phyloP scores from a whole-genome alignment of 1,140 invertebrate species.

The Lepidostoma basale region DNA sequence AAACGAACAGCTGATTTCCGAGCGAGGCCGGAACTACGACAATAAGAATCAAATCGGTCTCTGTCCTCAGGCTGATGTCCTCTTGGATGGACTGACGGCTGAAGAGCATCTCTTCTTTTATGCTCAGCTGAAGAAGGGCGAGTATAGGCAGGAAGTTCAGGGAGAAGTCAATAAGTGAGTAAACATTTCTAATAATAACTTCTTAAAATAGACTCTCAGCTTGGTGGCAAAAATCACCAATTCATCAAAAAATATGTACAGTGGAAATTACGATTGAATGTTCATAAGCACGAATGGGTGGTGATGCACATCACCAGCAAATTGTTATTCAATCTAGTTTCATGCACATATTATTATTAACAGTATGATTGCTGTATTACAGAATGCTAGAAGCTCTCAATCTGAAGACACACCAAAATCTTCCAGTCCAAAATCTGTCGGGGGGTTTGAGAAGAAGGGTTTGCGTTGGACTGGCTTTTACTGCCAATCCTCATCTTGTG shows the following conservation, averaged over 20 bases:
- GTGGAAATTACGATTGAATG: too few species aligned
- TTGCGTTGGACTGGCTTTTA: constrained; percentile 72
- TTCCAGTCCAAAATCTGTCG: constrained; percentile 64
- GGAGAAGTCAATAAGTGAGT: constrained; percentile 59
- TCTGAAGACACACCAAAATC: constrained; percentile 61
- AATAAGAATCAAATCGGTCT: constrained; percentile 68
- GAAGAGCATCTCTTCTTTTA: constrained; percentile 82
- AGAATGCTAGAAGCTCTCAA: constrained; percentile 65
- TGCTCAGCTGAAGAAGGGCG: constrained; percentile 71
- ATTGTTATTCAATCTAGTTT: too few species aligned
- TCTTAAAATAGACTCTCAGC: too few species aligned
- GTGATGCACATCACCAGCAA: too few species aligned
- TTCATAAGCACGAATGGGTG: too few species aligned
- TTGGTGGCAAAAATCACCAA: too few species aligned
- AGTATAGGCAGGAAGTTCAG: constrained; percentile 50
- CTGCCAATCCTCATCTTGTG: constrained; percentile 72
- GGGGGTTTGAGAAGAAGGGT: constrained; percentile 68
- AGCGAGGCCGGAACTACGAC: neutral
- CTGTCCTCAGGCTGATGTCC: constrained; percentile 84
- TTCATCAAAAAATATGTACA: too few species aligned
- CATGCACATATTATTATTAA: too few species aligned
- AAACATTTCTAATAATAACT: too few species aligned
- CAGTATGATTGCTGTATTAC: constrained; percentile 11
- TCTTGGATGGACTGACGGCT: constrained; percentile 79
- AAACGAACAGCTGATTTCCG: constrained; percentile 11